Percentiles rank a stretch among this genome's conserved stretches.
These are phyloP conservation scores for Antrozous pallidus DNA, from an alignment of 2,797 vertebrate species.

Conservation along the genomic window DNA sequence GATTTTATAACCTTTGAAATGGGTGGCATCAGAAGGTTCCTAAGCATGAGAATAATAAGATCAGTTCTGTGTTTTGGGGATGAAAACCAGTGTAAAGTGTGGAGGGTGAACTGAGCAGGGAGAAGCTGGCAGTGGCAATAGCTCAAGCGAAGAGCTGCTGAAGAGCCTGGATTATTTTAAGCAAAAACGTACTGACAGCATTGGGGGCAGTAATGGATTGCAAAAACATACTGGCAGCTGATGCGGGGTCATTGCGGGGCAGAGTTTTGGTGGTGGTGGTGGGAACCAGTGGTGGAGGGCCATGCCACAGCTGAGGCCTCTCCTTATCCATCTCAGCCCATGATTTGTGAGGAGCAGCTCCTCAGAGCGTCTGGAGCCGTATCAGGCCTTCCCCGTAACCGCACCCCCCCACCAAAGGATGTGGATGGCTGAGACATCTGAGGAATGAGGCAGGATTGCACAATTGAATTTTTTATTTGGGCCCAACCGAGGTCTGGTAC, in stretches of 20 bases:
- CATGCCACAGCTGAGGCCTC: background rate
- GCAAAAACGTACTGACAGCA: background rate
- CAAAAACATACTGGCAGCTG: too few relatives aligned
- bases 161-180: background rate
- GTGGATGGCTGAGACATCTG: background rate
- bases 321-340: background rate
- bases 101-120: background rate
- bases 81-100: background rate
- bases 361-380: background rate
- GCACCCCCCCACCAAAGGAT: background rate
- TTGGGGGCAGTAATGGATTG: too few relatives aligned
- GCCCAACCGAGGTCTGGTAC: background rate
- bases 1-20: background rate
- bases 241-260: background rate
- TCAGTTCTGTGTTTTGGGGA: background rate
- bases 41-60: background rate
- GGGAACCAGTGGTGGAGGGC: background rate
- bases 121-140: background rate
- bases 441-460: constrained; percentile 19
- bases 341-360: background rate
- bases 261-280: background rate
- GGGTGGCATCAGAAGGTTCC: background rate
- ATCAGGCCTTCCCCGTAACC: background rate
- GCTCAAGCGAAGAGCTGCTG: background rate
- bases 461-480: background rate